phyloP scores from a whole-genome alignment of 2,113 vertebrate genomes.

The Dipodomys merriami region DNA sequence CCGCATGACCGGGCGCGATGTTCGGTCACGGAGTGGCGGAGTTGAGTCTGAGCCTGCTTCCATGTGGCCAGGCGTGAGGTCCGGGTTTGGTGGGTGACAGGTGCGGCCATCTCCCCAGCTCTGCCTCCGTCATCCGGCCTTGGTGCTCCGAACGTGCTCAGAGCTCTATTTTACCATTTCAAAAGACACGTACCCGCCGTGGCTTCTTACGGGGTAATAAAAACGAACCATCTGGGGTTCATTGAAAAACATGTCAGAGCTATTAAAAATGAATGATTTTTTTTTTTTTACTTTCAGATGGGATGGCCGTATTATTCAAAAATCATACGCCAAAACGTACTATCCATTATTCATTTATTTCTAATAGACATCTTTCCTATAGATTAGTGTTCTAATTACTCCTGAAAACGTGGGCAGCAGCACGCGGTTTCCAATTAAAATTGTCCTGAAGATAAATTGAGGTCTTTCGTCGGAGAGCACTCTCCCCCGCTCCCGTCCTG shows the following conservation, averaged over 20 bases:
- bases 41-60: neutral
- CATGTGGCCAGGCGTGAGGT: neutral
- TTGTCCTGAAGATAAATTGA: conserved; percentile 65
- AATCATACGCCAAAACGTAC: conserved; percentile 68
- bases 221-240: conserved; percentile 66
- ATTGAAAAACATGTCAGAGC: conserved; percentile 54
- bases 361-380: conserved; percentile 74
- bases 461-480: conserved; percentile 17
- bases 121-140: neutral
- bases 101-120: neutral
- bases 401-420: conserved; percentile 65
- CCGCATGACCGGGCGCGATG: too few species aligned
- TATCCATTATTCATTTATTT: conserved; percentile 78
- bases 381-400: conserved; percentile 76
- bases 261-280: conserved; percentile 77
- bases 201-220: conserved; percentile 63
- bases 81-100: neutral
- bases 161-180: conserved; percentile 1
- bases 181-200: conserved; percentile 24
- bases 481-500: neutral
- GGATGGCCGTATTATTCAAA: conserved; percentile 65
- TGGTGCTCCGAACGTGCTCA: neutral
- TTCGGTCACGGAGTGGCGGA: too few species aligned
- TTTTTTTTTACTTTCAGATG: conserved; percentile 73
- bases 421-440: conserved; percentile 64